Base-by-base conservation (phyloP, 2,888 invertebrate species). In the Tolmerus cingulatus region DNA sequence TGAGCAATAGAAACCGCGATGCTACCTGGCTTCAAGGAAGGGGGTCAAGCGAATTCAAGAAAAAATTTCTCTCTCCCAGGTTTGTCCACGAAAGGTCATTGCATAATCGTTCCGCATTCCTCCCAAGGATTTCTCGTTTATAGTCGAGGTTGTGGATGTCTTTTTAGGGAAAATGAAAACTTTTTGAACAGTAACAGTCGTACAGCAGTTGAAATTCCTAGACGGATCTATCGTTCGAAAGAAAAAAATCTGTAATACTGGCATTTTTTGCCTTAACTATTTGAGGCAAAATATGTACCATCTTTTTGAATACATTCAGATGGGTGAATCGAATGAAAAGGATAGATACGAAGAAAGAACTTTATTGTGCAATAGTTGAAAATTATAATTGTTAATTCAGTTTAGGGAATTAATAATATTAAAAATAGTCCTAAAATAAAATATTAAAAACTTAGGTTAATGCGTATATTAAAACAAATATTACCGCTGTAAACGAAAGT, bases 151-250 rank as follows among this genome's bases (percentile, higher is more conserved):
- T n/a, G 34, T 37, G 34, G n/a, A 76, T 76, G 37, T 14, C 34
- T 76, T 76, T 76, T 76, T 66, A 66, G 66, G 66, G 37, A 37
- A 76, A 76, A 76, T 76, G 76, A n/a, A 37, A 76, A 76, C 34
- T 37, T 76, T 76, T 76, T 76, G 14, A 66, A 12, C 66, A 12
- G 27, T 27, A 12, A 12, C 40, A 34, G 34, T 34, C 7, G 57
- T 57, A 57, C 57, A 57, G 57, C 57, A 23, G 57, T 1, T 57
- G 66, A 27, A 23, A 66, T 66, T 66, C 57, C 23, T 66, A 66
- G 66, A 27, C 66, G 66, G 66, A 66, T 66, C 27, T 23, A 12
- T 12, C 27, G 57, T 57, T 66, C 23, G 23, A 23, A 27, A 66
- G 27, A 57, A 66, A 23, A 66, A 0, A 66, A 23, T 66, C 66